These are phyloP conservation scores for Neosilurus hyrtlii DNA, from an alignment of 2,797 vertebrate genomes.

Conservation along the genomic window DNA sequence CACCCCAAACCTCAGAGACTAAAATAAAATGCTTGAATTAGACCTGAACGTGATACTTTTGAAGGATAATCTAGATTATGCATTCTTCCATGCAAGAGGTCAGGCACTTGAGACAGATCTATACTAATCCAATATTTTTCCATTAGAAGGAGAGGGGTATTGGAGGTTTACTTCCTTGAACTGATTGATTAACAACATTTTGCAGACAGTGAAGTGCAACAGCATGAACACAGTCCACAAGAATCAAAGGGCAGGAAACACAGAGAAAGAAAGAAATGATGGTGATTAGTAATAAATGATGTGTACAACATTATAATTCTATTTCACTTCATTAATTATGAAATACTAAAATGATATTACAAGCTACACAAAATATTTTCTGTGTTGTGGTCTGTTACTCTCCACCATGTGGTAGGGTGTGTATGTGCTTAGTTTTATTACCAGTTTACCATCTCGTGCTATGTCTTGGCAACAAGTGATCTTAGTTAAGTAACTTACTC, in stretches of 20 bases:
- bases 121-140: constrained; percentile 66
- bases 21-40: constrained; percentile 41
- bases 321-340: background rate
- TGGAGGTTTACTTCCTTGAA: constrained; percentile 27
- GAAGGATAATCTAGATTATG: constrained; percentile 10
- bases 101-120: constrained; percentile 60
- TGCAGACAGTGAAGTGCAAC: constrained; percentile 35
- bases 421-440: too few relatives aligned
- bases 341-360: background rate
- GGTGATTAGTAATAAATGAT: background rate
- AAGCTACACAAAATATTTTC: background rate
- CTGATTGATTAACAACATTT: constrained; percentile 49
- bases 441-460: too few relatives aligned
- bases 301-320: background rate
- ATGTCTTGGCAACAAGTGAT: too few relatives aligned
- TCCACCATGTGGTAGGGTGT: background rate
- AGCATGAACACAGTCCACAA: background rate
- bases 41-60: constrained; percentile 62
- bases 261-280: background rate
- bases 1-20: constrained; percentile 31
- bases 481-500: too few relatives aligned
- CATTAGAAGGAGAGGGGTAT: constrained; percentile 57
- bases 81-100: constrained; percentile 59
- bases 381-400: background rate
- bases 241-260: constrained; percentile 6